These are phyloP conservation scores for Neoaliturus tenellus DNA, from an alignment of 2,888 invertebrate genomes.

Conservation along the genomic window DNA sequence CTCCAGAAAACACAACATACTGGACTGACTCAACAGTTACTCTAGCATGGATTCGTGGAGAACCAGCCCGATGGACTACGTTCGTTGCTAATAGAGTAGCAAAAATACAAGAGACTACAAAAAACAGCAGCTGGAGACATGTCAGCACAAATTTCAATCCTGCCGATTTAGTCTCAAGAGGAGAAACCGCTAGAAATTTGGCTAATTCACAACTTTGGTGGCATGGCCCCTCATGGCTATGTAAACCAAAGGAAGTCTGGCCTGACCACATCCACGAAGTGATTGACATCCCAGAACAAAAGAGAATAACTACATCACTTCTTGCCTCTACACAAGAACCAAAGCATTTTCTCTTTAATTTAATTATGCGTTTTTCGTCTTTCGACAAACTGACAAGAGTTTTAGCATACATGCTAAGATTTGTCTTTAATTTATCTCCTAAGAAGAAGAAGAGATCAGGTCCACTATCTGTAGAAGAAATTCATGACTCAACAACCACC, in stretches of 20 bases:
- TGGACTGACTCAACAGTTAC: conserved; percentile 34
- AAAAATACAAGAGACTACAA: conserved; percentile 59
- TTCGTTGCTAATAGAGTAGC: conserved; percentile 66
- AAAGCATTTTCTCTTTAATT: neutral
- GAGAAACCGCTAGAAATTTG: neutral
- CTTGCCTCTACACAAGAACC: neutral
- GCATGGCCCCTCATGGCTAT: conserved; percentile 1
- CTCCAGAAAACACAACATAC: neutral
- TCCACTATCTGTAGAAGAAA: conserved; percentile 10
- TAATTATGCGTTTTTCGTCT: neutral
- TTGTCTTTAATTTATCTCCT: neutral
- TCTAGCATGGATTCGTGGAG: conserved; percentile 46
- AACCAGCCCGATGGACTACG: conserved; percentile 63
- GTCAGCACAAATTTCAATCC: neutral
- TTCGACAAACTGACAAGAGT: neutral
- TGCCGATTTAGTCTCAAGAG: neutral
- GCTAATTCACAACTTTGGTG: conserved; percentile 1
- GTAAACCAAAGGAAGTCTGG: neutral
- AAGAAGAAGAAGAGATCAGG: neutral
- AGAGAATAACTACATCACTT: neutral
- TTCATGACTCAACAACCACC: neutral
- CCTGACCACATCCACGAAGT: neutral
- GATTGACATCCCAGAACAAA: neutral
- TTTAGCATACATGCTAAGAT: neutral
- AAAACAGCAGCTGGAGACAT: conserved; percentile 4